Conservation (phyloP, 2,113 vertebrate species). For the Hippocampus guttulatus region DNA sequence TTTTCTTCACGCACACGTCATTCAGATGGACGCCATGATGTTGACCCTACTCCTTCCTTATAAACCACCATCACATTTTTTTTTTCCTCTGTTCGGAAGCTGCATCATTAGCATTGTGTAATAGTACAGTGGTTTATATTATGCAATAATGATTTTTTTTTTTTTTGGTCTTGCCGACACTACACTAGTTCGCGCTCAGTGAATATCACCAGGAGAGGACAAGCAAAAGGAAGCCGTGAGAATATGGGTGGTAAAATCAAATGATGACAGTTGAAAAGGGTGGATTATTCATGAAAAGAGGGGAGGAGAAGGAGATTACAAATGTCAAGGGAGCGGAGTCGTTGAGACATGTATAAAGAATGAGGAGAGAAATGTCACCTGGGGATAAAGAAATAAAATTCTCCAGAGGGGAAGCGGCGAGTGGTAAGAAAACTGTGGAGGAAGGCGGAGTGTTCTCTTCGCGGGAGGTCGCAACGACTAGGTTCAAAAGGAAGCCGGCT, state of each 20-base stretch:
- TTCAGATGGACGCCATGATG: too few species aligned
- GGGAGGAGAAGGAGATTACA: conserved; percentile 33
- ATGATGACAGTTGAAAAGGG: conserved; percentile 15
- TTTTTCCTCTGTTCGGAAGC: conserved; percentile 38
- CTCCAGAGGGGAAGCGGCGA: neutral
- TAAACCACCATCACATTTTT: conserved; percentile 30
- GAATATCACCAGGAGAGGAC: conserved; percentile 31
- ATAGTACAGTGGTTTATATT: conserved; percentile 52
- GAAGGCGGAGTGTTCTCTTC: conserved; percentile 3
- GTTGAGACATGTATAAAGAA: conserved; percentile 17
- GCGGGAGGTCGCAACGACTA: neutral
- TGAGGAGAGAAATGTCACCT: conserved; percentile 20
- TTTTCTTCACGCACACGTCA: neutral
- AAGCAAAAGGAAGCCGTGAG: neutral
- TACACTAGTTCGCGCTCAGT: conserved; percentile 32
- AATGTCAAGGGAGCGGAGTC: conserved; percentile 20
- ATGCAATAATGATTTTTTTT: conserved; percentile 51
- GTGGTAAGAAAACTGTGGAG: neutral
- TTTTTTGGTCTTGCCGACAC: conserved; percentile 45
- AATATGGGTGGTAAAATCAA: conserved; percentile 12
- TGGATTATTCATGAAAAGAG: conserved; percentile 26
- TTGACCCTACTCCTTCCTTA: conserved; percentile 28
- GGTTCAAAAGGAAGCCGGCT: neutral
- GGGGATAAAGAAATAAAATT: conserved; percentile 13
- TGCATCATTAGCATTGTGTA: conserved; percentile 56